Evolutionary conservation across 2,797 vertebrate species (phyloP), one percentile per base, ranked within the genome.

Genomic region (Dallia pectoralis): DNA sequence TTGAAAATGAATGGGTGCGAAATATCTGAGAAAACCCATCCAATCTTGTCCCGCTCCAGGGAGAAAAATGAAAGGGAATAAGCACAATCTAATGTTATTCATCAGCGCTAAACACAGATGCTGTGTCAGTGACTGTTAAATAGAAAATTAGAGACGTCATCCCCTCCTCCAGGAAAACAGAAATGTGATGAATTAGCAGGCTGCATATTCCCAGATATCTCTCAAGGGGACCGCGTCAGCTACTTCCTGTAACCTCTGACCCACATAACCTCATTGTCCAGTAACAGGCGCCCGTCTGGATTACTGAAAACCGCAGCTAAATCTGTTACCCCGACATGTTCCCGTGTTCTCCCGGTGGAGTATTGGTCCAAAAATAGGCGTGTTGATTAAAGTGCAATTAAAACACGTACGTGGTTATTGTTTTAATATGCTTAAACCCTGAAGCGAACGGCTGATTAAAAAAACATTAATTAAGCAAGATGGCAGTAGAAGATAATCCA

Each of bases 41-140:
- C 84, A 68, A 74, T 79, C 77, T 82, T 81, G 72, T 83, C 86
- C 81, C 70, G 70, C 76, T 80, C 72, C 82, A 72, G 83, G 69
- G 77, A 75, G 71, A 71, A 74, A 82, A 76, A 80, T 73, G 72
- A 78, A 67, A 75, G 59, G 67, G 64, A 84, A 77, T 66, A 79
- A 84, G 82, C 84, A 75, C 70, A 80, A 87, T 82, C 74, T 85
- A 86, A 86, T 86, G 85, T 79, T 85, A 86, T 88, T 88, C 83
- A 84, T 82, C 84, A 79, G 81, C 80, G 82, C 81, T 81, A 84
- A 82, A 61, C 36, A 65, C 69, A 66, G 77, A 76, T 33, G 80
- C 25, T 63, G 61, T 63, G 61, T 63, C 5, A 59, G 76, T 76
- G 76, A 63, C 70, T 67, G 77, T 76, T 86, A 69, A 71, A 85